These are phyloP conservation scores for Habroteleia sp. DNA, from an alignment of 2,888 invertebrate genomes.

Conservation along the genomic window DNA sequence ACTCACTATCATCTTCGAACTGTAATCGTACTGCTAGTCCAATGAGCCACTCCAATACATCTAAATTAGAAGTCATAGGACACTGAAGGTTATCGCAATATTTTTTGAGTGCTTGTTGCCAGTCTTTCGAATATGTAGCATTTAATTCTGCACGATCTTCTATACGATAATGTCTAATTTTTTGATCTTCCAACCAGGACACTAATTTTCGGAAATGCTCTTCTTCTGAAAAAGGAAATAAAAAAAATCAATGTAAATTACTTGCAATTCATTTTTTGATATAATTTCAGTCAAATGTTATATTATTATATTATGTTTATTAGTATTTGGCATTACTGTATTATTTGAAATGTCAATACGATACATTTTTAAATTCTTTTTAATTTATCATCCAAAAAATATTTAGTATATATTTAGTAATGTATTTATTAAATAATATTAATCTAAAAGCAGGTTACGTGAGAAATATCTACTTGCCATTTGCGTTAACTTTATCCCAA, in stretches of 20 bases:
- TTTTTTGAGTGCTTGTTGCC: slow-evolving; percentile 87
- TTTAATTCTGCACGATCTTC: slow-evolving; percentile 90
- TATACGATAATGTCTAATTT: slow-evolving; percentile 92
- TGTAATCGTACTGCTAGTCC: slow-evolving; percentile 92
- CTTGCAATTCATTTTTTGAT: no score
- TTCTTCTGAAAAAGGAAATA: slow-evolving; percentile 84
- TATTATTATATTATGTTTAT: no score
- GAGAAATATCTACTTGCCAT: slow-evolving; percentile 83
- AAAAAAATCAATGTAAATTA: no score
- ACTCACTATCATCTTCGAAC: slow-evolving; percentile 88
- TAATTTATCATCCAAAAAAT: no score
- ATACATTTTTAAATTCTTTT: no score
- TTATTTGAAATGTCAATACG: no score
- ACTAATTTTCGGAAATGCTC: slow-evolving; percentile 90
- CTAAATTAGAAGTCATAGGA: slow-evolving; percentile 85
- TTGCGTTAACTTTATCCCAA: slow-evolving; percentile 86
- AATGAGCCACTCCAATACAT: slow-evolving; percentile 92
- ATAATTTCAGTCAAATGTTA: no score
- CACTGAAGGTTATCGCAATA: slow-evolving; percentile 90
- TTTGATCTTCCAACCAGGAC: slow-evolving; percentile 96
- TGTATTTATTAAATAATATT: no score
- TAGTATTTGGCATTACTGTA: no score
- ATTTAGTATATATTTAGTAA: no score
- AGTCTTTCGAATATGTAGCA: slow-evolving; percentile 85
- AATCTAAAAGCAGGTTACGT: no score